Evolutionary conservation across 2,797 vertebrate species (phyloP), one percentile per base, ranked within the genome.

Genomic region (Manis javanica): DNA sequence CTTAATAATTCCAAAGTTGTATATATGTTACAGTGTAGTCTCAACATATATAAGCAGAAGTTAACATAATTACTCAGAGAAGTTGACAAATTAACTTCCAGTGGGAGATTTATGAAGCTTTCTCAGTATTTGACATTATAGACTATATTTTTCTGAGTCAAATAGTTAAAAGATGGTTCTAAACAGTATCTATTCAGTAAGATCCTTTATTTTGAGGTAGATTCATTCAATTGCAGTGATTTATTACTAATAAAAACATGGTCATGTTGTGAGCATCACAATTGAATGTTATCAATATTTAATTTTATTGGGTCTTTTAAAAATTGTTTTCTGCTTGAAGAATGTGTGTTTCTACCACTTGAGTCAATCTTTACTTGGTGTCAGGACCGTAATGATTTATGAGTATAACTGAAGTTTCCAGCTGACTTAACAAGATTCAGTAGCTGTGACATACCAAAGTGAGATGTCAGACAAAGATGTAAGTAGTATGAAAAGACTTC

Each of bases 311-410:
- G 34, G 23, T 78, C 72, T 96, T 64, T 34, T 95, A 94, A 96
- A 6, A 31, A 29, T 86, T 90, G 16, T 90, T 89, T 95, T 83
- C 93, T 87, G 49, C 53, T 87, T 53, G 31, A 39, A 87, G 74
- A 93, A 84, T 93, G 94, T 96, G 21, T 95, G 34, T 81, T 96
- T 97, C 53, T 94, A 72, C 68, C 74, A 64, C 66, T 95, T 81
- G 89, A 68, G 64, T 93, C 71, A 93, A 0, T 84, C 37, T 94
- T 94, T 92, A 78, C 37, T 90, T 89, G 85, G 74, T 75, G 96
- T 53, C 57, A 92, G 85, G 77, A 90, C 66, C 57, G n/a, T 93
- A 91, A 83, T 95, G 85, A 94, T 97, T 97, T 96, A 57, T 11
- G 88, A 95, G 51, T 95, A 81, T 90, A 87, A 72, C 46, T 95